Evolutionary conservation across 2,797 vertebrate genomes (phyloP), one percentile per base, ranked within the genome.

Genomic region (Catostomus latipinnis): DNA sequence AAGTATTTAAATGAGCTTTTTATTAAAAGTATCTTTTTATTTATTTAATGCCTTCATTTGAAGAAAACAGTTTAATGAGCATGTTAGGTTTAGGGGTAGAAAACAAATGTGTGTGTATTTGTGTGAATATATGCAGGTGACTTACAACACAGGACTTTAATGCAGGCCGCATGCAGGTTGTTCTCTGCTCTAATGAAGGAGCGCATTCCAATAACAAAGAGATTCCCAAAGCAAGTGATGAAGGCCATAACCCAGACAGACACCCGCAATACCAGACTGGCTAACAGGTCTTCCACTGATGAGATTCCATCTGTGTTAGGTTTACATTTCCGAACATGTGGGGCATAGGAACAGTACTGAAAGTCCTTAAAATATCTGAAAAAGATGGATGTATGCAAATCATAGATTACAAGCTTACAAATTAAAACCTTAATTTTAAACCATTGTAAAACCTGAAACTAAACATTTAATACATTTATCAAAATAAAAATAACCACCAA

Each of bases 91-190:
- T 34, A 34, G 34, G 34, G 34, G 34, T 34, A 34, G 34, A 34
- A 34, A 34, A 34, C 34, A 34, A 34, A 3, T 60, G 49, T 57
- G 65, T 50, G 6, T 52, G n/a, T 48, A 62, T 73, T 46, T 57
- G 12, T 57, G 52, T 45, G 75, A 34, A 34, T 34, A 34, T 34
- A 34, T 50, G 6, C 49, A 5, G n/a, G 4, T 5, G 50, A 95
- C 95, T 95, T 91, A 95, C 94, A 96, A 87, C 95, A 96, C 54
- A 96, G 92, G 78, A 95, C 92, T 91, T 96, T 96, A 89, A 96
- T 96, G 90, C 94, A 95, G 85, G 86, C 90, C 1, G 94, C 92
- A 9, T 96, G 94, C 53, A 90, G 92, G 74, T 93, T 93, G 83
- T 96, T 96, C 90, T 97, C 95, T 0, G 95, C 94, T 78, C 91